phyloP scores from a whole-genome alignment of 2,113 vertebrate species.

The Dolichallabes microphthalmus region DNA sequence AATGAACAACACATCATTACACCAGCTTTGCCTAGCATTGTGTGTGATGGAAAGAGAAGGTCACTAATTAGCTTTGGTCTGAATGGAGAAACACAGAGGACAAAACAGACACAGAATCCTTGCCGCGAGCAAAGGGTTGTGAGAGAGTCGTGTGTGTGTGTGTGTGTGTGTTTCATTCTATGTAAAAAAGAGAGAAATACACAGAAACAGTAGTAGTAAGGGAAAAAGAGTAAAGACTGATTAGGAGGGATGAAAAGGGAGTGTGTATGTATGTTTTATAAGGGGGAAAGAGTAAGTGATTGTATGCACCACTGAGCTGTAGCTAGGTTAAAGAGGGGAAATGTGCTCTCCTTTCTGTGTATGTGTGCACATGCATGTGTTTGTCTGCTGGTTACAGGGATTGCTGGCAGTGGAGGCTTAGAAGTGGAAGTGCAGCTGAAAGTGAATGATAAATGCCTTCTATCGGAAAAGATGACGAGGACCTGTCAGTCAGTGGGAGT shows the following conservation, averaged over 20 bases:
- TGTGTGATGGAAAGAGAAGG: constrained; percentile 43
- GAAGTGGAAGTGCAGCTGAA: constrained; percentile 50
- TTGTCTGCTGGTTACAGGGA: constrained; percentile 12
- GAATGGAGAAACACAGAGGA: constrained; percentile 40
- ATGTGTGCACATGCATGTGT: constrained; percentile 37
- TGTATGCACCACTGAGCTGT: constrained; percentile 50
- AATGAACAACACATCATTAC: constrained; percentile 31
- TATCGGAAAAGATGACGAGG: constrained; percentile 63
- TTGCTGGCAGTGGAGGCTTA: constrained; percentile 50
- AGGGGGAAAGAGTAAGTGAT: constrained; percentile 21
- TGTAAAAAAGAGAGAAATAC: not conserved
- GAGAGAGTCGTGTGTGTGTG: not conserved
- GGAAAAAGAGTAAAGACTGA: not conserved
- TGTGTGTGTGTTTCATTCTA: not conserved
- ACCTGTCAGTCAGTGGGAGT: constrained; percentile 63
- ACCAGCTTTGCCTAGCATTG: constrained; percentile 27
- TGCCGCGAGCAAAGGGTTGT: constrained; percentile 24
- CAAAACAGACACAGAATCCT: constrained; percentile 40
- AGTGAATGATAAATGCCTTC: constrained; percentile 61
- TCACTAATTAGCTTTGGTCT: constrained; percentile 49
- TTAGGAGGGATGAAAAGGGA: not conserved
- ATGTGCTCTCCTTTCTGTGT: constrained; percentile 33
- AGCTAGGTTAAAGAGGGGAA: constrained; percentile 57
- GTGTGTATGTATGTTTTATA: constrained; percentile 24
- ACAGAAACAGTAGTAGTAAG: not conserved